Percentiles rank a stretch among this genome's conserved stretches.
phyloP scores from a whole-genome alignment of 2,888 invertebrate genomes.

The Erynnis tages region DNA sequence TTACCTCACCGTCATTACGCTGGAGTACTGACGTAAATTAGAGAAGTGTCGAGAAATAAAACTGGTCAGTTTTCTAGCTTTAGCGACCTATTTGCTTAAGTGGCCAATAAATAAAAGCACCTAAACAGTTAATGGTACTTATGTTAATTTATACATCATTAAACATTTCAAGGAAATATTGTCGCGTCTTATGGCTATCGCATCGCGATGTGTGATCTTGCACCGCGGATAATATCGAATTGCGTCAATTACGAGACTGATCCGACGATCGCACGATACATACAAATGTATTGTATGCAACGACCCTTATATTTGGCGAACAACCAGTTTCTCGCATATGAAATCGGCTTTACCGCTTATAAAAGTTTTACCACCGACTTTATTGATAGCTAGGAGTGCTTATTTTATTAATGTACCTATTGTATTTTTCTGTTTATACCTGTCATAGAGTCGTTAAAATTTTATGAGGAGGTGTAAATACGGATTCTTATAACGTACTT shows the following conservation, averaged over 20 bases:
- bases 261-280: slow-evolving; percentile 72
- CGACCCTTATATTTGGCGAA: slow-evolving; percentile 53
- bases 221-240: slow-evolving; percentile 73
- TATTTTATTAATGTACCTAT: slow-evolving; percentile 22
- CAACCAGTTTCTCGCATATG: slow-evolving; percentile 31
- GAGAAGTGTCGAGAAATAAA: background rate
- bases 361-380: slow-evolving; percentile 23
- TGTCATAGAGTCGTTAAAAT: slow-evolving; percentile 16
- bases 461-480: slow-evolving; percentile 11
- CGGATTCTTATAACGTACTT: background rate
- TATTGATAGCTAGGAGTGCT: slow-evolving; percentile 23
- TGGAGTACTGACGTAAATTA: slow-evolving; percentile 4
- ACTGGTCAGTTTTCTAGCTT: background rate
- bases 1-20: slow-evolving; percentile 1
- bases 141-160: slow-evolving; percentile 66
- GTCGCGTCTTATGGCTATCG: slow-evolving; percentile 72
- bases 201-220: slow-evolving; percentile 63
- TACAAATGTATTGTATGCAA: slow-evolving; percentile 71
- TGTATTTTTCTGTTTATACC: slow-evolving; percentile 16
- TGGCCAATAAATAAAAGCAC: slow-evolving; percentile 14
- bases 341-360: slow-evolving; percentile 27
- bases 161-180: slow-evolving; percentile 65
- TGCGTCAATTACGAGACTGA: slow-evolving; percentile 76
- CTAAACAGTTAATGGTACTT: slow-evolving; percentile 53
- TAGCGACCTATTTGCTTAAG: background rate